A percentile compares a stretch with the other conserved stretches of the same genome.
Evolutionary conservation across 2,113 vertebrate species (phyloP).

Genomic region (Dendropsophus ebraccatus): DNA sequence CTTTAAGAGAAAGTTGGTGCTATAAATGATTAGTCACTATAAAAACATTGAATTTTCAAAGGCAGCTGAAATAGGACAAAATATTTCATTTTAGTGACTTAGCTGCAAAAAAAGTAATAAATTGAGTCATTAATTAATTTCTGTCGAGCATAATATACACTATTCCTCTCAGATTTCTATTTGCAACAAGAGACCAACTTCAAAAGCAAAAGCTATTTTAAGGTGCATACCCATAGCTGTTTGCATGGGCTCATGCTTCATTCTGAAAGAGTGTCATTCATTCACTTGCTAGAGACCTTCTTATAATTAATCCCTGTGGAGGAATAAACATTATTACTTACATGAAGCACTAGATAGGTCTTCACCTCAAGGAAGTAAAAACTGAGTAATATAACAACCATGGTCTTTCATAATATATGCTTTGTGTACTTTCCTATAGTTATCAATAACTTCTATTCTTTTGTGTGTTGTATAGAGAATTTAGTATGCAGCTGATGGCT

Average conservation of each 20-base stretch:
- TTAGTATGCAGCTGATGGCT: neutral
- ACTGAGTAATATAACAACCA: neutral
- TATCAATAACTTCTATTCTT: neutral
- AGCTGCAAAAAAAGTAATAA: neutral
- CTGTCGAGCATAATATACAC: neutral
- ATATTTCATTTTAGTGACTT: neutral
- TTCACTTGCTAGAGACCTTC: neutral
- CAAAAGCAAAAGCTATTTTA: neutral
- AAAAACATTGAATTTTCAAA: constrained; percentile 19
- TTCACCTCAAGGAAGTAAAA: neutral
- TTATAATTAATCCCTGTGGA: constrained; percentile 3
- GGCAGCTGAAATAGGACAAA: constrained; percentile 13
- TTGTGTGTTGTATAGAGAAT: neutral
- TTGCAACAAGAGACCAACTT: constrained; percentile 10
- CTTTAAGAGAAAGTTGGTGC: constrained; percentile 64
- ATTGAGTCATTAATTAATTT: constrained; percentile 9
- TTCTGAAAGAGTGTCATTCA: neutral
- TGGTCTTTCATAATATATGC: neutral
- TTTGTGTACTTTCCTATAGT: neutral
- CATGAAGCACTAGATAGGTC: constrained; percentile 5
- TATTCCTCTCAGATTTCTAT: neutral
- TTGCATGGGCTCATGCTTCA: neutral
- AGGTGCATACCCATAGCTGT: neutral
- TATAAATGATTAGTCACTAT: constrained; percentile 63
- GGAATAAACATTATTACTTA: constrained; percentile 12